Base-by-base conservation (phyloP, 2,113 vertebrate species). In the Sinosuthora webbiana region DNA sequence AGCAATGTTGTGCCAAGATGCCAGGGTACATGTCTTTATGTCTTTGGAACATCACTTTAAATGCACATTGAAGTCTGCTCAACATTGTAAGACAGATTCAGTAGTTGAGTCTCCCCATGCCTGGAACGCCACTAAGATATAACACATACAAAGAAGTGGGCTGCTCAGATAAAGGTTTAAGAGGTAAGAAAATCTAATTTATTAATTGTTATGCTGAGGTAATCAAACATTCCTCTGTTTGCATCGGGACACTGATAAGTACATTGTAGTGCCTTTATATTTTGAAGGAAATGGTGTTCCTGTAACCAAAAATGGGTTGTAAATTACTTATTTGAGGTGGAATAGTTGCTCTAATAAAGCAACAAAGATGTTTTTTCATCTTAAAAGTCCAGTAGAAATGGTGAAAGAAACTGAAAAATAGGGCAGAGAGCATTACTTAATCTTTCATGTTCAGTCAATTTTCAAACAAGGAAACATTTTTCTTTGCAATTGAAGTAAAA, bases 401-500 rank as follows among this genome's bases (percentile, higher is more conserved):
- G 13, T 80, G 63, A 12, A 19, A 50, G 27, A 71, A 65, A 53
- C n/a, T 42, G 39, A 53, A 78, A 53, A 53, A 25, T n/a, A 35
- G 5, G 17, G 11, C n/a, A 83, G 20, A 31, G 39, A 39, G 37
- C 20, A 50, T 78, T 90, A 63, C 60, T 82, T 82, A 64, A 50
- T 67, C 20, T 87, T 96, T 64, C 3, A 37, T 79, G 89, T 92
- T 89, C 53, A 57, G 44, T 62, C 59, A n/a, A 0, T 94, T 95
- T 93, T 91, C 70, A 75, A 90, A 74, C 65, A 3, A 7, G 22
- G 17, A 57, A 87, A 31, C 9, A 13, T 92, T 91, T 95, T 95
- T 10, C 15, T 52, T 55, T 76, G 52, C 76, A 94, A 79, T 89
- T 94, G 28, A 88, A 79, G 45, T 89, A 65, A 78, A 92, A 84